Evolutionary conservation across 2,888 invertebrate species (phyloP), one percentile per base, ranked within the genome.

Genomic region (Vannuccia rotundouncinata): DNA sequence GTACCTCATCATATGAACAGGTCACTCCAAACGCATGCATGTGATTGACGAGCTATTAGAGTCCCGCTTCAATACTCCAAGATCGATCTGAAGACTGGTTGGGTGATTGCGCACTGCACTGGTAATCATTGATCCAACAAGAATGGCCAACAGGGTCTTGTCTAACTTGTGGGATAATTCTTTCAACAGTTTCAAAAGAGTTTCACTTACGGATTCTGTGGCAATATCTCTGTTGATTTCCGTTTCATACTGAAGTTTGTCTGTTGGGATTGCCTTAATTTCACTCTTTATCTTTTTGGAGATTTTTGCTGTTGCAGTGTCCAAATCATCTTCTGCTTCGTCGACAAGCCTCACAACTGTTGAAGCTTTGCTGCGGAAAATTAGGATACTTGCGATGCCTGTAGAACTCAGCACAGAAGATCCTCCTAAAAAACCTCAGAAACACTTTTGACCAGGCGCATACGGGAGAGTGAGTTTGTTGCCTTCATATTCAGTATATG

Each of bases 1-100:
- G 27, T 10, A 83, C 66, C 79, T 83, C 83, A 81, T 82, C 82
- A 81, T 83, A 83, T 0, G 77, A 75, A 29, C 80, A 83, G 0
- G 83, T 82, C 0, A 83, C 79, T 30, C 82, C 79, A 81, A 29
- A 81, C 0, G 17, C 22, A 30, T 74, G 25, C 22, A 81, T 22
- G 10, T 73, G 30, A 60, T 80, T 30, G 17, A 81, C 28, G 29
- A 81, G 29, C 13, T 27, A 27, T 45, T 79, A 22, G 45, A 60
- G 31, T 81, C 75, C 10, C 59, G 17, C 31, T 74, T 75, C 74
- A 80, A 29, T 31, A 80, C 10, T 17, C 74, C 75, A 17, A 81
- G 45, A 28, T 2, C 81, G 30, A 81, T 29, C 45, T 81, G 81
- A 17, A 45, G 31, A 45, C 17, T 31, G 17, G 81, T 81, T 1